Conservation (phyloP, 2,888 invertebrate species). For the Psococerastis gibbosa region DNA sequence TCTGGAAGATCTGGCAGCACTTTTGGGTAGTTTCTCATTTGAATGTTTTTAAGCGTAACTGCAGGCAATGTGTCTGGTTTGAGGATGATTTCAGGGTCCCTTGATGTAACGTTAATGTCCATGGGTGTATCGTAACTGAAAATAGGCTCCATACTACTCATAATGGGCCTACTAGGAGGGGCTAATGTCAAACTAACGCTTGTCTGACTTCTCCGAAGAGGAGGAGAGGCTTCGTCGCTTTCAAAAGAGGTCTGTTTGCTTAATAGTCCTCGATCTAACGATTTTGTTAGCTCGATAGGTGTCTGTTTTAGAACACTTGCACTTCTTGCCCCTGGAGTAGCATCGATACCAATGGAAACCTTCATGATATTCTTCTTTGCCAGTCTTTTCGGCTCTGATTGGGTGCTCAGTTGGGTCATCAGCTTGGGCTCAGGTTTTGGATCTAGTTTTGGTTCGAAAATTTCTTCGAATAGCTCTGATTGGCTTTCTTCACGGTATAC, state of each 20-base stretch:
- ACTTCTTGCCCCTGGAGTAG: conserved; percentile 53
- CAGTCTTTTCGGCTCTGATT: conserved; percentile 17
- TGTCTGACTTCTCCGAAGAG: conserved; percentile 22
- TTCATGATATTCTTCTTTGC: conserved; percentile 37
- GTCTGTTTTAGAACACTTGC: conserved; percentile 53
- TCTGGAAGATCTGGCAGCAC: conserved; percentile 53
- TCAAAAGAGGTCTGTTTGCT: conserved; percentile 22
- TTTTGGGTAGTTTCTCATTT: conserved; percentile 64
- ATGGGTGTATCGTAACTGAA: conserved; percentile 1
- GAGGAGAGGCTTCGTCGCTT: conserved; percentile 30
- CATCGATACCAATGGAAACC: conserved; percentile 60
- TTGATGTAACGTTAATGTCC: conserved; percentile 58
- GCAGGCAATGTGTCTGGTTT: conserved; percentile 37
- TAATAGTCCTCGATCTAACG: conserved; percentile 14
- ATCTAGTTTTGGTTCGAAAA: not conserved
- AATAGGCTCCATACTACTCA: conserved; percentile 17
- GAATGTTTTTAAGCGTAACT: conserved; percentile 51
- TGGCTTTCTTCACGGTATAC: conserved; percentile 11
- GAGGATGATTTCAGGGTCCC: conserved; percentile 28
- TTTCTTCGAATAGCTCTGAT: conserved; percentile 1
- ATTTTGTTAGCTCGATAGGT: conserved; percentile 52
- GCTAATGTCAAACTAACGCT: conserved; percentile 22
- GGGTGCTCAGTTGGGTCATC: conserved; percentile 6
- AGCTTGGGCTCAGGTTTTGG: conserved; percentile 3
- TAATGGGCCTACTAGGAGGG: not conserved